phyloP scores from a whole-genome alignment of 2,888 invertebrate species.

The Bhutanitis thaidina region DNA sequence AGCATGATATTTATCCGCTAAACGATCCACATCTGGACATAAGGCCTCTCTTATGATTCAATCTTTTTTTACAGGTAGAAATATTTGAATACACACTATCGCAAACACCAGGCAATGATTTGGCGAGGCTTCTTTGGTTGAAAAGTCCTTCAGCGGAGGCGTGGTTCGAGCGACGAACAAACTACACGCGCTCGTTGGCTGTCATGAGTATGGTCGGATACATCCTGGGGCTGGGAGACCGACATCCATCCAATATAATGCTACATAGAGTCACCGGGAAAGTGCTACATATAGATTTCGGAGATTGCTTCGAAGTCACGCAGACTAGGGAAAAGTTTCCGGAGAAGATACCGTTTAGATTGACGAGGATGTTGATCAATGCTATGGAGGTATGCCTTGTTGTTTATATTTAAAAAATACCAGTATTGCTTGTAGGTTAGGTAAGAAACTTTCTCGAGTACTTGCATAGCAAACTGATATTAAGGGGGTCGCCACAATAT shows the following conservation, averaged over 20 bases:
- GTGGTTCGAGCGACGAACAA: constrained; percentile 99
- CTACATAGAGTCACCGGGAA: constrained; percentile 98
- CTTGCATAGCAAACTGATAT: too few species aligned
- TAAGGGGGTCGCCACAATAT: too few species aligned
- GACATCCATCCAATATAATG: constrained; percentile 99
- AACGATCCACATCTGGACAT: too few species aligned
- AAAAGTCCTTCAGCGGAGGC: constrained; percentile 98
- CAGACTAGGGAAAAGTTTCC: constrained; percentile 99
- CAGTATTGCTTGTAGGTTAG: too few species aligned
- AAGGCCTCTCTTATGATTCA: too few species aligned
- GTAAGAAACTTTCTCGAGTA: too few species aligned
- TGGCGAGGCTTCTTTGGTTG: constrained; percentile 95
- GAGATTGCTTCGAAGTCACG: constrained; percentile 99
- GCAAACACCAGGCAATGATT: constrained; percentile 96
- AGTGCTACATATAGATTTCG: constrained; percentile 99
- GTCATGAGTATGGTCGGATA: constrained; percentile 99
- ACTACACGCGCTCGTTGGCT: constrained; percentile 98
- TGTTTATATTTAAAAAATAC: background rate
- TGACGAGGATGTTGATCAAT: constrained; percentile 99
- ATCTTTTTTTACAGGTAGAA: constrained; percentile 82
- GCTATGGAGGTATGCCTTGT: constrained; percentile 91
- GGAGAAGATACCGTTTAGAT: constrained; percentile 98
- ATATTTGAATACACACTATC: constrained; percentile 98
- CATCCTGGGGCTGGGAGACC: constrained; percentile 97
- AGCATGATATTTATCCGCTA: too few species aligned